Percentiles rank a stretch among this genome's conserved stretches.
phyloP scores from a whole-genome alignment of 2,888 invertebrate species.

The Sarcophaga carnaria region DNA sequence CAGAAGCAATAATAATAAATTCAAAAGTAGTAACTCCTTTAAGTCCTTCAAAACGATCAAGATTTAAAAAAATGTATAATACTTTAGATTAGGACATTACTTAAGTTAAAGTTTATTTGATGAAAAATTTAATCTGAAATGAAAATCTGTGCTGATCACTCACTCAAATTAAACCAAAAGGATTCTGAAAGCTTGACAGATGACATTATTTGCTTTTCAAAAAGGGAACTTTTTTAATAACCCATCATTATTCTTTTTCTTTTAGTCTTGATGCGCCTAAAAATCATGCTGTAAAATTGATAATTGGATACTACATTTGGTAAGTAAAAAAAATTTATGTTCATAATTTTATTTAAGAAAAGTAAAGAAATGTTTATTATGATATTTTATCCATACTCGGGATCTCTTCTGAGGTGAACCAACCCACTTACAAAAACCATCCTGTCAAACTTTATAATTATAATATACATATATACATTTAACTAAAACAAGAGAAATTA shows the following conservation, averaged over 20 bases:
- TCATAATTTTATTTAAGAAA: not conserved
- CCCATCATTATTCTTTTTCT: not conserved
- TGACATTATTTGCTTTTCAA: not conserved
- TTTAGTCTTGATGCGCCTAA: not conserved
- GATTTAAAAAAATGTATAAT: no score
- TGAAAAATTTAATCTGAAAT: constrained; percentile 59
- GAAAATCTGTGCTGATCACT: constrained; percentile 59
- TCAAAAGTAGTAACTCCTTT: no score
- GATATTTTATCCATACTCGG: constrained; percentile 57
- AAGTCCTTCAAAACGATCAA: no score
- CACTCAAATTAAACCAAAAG: constrained; percentile 68
- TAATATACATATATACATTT: no score
- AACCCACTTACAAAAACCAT: constrained; percentile 36
- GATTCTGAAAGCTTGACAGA: constrained; percentile 56
- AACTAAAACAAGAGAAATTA: no score
- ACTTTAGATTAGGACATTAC: not conserved
- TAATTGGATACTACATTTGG: no score
- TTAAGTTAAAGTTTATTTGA: constrained; percentile 38
- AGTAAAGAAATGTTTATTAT: not conserved
- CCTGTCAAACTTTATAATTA: constrained; percentile 9
- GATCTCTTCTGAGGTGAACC: constrained; percentile 65
- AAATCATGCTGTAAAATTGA: not conserved
- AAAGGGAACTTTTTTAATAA: not conserved
- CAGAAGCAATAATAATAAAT: no score
- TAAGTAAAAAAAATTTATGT: not conserved